Base-by-base conservation (phyloP, 2,888 invertebrate species). In the Cerceris rybyensis region DNA sequence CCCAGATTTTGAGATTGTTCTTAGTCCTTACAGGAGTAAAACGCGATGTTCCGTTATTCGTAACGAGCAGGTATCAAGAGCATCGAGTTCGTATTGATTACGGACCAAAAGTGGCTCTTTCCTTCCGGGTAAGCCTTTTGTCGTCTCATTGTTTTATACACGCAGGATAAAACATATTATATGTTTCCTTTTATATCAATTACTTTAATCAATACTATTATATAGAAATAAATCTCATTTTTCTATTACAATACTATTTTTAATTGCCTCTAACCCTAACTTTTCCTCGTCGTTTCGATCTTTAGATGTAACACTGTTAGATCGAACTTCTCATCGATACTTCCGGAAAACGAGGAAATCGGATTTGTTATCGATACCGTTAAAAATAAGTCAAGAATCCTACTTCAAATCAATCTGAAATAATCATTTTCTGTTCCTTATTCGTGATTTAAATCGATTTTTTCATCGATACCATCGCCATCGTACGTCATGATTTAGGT, bases 41-140 rank as follows among this genome's bases (percentile, higher is more conserved):
- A 11, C 11, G 39, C 17, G 28, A 54, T 57, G 65, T 67, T 50
- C 59, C 66, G 59, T 73, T 63, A 63, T 54, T 7, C 46, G 50
- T 17, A 50, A 73, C 63, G 42, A 74, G 67, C 61, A 73, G 63
- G 73, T 73, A 79, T 65, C 66, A 69, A 66, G 73, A 78, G 70
- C 63, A 72, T 78, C 71, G 58, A 43, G 50, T 77, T 70, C 55
- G 65, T 60, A 52, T 66, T 59, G 70, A 64, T 67, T 70, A 54
- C 43, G 41, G 49, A 70, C 70, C 41, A 70, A 52, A 64, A 78
- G 67, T 67, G 67, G 67, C 71, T 49, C 64, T 63, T 78, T 68
- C 71, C 77, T 71, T 63, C 60, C 63, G 14, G 50, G 9, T 41
- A 70, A 28, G 8, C 42, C 14, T 42, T 17, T 58, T 63, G 46